These are phyloP conservation scores for Hyposoter didymator DNA, from an alignment of 2,888 invertebrate species.

Conservation along the genomic window DNA sequence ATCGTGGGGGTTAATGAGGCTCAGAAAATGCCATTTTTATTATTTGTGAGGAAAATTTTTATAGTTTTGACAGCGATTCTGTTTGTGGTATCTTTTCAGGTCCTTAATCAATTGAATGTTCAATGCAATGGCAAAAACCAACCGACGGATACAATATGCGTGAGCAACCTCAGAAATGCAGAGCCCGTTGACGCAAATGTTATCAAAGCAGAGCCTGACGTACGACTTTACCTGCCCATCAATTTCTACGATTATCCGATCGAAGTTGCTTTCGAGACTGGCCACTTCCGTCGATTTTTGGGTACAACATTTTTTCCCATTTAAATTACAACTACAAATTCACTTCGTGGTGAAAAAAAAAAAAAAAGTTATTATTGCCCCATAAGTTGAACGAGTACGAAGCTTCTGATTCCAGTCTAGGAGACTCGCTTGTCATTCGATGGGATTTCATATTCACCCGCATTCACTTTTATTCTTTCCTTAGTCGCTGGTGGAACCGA, in stretches of 20 bases:
- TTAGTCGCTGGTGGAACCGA: constrained; percentile 86
- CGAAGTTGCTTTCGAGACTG: constrained; percentile 89
- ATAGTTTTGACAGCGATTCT: not conserved
- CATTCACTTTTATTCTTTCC: not conserved
- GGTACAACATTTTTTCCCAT: constrained; percentile 84
- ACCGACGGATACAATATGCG: constrained; percentile 89
- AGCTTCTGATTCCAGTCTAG: not conserved
- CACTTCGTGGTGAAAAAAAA: too few species aligned
- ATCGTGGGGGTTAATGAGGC: not conserved
- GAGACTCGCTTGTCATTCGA: not conserved
- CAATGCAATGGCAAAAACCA: constrained; percentile 87
- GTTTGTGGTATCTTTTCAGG: constrained; percentile 84
- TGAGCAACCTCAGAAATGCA: constrained; percentile 91
- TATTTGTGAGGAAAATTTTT: not conserved
- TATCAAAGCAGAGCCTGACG: constrained; percentile 90
- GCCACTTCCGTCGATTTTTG: constrained; percentile 89
- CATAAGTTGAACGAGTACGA: not conserved
- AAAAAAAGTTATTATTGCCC: too few species aligned
- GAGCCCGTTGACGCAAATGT: constrained; percentile 89
- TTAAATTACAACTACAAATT: not conserved
- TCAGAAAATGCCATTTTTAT: not conserved
- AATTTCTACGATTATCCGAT: constrained; percentile 91
- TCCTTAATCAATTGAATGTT: constrained; percentile 92
- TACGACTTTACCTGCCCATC: constrained; percentile 92
- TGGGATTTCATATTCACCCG: not conserved